These are phyloP conservation scores for Hylaeus anthracinus DNA, from an alignment of 1,140 invertebrate species.

Conservation along the genomic window DNA sequence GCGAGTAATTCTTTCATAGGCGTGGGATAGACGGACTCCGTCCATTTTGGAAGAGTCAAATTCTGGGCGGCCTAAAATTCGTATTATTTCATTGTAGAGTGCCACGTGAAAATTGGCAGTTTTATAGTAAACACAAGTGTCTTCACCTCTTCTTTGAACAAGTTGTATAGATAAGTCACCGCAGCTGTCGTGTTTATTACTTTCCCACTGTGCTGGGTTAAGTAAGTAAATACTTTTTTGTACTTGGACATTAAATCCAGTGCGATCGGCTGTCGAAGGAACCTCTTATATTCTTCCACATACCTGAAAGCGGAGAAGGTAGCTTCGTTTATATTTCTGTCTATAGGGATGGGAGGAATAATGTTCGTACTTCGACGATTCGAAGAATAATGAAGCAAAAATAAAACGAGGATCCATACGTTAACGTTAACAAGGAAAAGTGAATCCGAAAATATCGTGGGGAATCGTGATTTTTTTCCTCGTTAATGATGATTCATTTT, in stretches of 20 bases:
- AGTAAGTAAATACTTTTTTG: constrained; percentile 70
- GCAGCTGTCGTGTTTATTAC: constrained; percentile 58
- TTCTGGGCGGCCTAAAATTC: constrained; percentile 70
- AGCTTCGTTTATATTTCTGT: no score
- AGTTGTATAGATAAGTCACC: constrained; percentile 73
- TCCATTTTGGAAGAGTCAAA: constrained; percentile 74
- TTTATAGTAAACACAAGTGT: no score
- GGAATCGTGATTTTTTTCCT: no score
- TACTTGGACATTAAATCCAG: constrained; percentile 67
- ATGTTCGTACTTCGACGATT: no score
- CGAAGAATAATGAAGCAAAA: no score
- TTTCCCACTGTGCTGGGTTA: constrained; percentile 73
- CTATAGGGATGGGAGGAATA: no score
- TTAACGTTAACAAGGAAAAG: no score
- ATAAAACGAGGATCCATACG: no score
- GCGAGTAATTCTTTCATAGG: constrained; percentile 73
- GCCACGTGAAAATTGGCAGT: no score
- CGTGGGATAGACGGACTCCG: constrained; percentile 69
- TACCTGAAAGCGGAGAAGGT: constrained; percentile 63
- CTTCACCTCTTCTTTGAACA: constrained; percentile 57
- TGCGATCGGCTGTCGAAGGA: constrained; percentile 53
- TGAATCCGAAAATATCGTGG: no score
- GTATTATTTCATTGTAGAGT: not conserved
- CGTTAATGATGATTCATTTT: no score
- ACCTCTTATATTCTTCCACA: constrained; percentile 55